Base-by-base conservation (phyloP, 1,140 invertebrate genomes). In the Pogonus chalceus region DNA sequence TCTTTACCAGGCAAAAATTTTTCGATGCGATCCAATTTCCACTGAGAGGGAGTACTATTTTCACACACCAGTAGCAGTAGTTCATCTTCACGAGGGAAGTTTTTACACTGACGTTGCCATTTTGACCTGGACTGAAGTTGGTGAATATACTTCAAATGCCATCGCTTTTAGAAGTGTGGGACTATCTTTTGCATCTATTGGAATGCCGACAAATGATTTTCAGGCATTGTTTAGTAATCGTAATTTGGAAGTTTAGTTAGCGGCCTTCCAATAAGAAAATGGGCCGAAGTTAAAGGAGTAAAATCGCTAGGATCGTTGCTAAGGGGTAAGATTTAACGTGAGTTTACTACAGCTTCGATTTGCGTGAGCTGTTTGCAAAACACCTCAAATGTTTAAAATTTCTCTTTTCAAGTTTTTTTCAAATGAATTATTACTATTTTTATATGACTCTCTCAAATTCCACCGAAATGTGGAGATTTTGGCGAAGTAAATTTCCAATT, bases 211-310 rank as follows among this genome's bases (percentile, higher is more conserved):
- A n/a, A n/a, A n/a, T n/a, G n/a, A n/a, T n/a, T n/a, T n/a, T n/a
- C n/a, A n/a, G n/a, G n/a, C n/a, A n/a, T n/a, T n/a, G n/a, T n/a
- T n/a, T n/a, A n/a, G n/a, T n/a, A n/a, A n/a, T 57, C 49, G 12
- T 26, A 20, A 22, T 62, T 58, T 22, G 63, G 60, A 20, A 63
- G 16, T 10, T 60, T 24, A 2, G 51, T 60, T 7, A 69, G 46
- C 9, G 64, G 56, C 21, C 52, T 21, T 7, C 69, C 68, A 51
- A 69, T 69, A 14, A 72, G 50, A 46, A 72, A 72, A 57, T 72
- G 68, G 16, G 55, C 68, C 10, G 70, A 67, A n/a, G 69, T 69
- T 1, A 69, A 50, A 14, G 47, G 10, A 0, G 18, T 16, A 12
- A 58, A 39, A 24, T 68, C 67, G 55, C 61, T 53, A 48, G 62